Conservation (phyloP, 1,140 invertebrate genomes). For the Drosophila ogumai region DNA sequence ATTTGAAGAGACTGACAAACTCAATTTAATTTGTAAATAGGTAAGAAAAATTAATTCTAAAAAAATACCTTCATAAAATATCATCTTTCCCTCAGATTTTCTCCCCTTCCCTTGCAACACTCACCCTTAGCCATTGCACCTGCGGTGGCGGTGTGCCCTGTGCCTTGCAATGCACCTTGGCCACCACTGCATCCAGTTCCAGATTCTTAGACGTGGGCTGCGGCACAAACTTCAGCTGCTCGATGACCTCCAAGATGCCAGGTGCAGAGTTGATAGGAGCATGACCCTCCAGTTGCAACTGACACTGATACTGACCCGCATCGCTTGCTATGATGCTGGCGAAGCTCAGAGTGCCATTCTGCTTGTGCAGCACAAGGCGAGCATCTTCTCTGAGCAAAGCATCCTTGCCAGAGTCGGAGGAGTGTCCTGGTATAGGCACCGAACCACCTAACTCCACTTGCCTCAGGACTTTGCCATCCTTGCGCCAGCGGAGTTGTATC, state of each 20-base stretch:
- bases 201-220: conserved; percentile 92
- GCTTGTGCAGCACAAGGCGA: conserved; percentile 66
- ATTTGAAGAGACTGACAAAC: not conserved
- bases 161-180: conserved; percentile 95
- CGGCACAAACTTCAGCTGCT: conserved; percentile 94
- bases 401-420: conserved; percentile 63
- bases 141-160: conserved; percentile 91
- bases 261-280: conserved; percentile 53
- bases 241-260: conserved; percentile 85
- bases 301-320: conserved; percentile 78
- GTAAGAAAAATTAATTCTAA: not conserved
- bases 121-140: conserved; percentile 92
- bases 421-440: conserved; percentile 42
- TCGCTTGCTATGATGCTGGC: conserved; percentile 75
- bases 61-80: not conserved
- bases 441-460: conserved; percentile 82
- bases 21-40: not conserved
- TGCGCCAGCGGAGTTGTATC: conserved; percentile 88
- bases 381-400: conserved; percentile 65
- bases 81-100: not conserved
- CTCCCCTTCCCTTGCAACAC: conserved; percentile 27
- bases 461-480: conserved; percentile 88
- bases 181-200: conserved; percentile 90
- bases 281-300: conserved; percentile 73
- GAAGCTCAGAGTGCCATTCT: conserved; percentile 80